Conservation (phyloP, 1,140 invertebrate genomes). For the Bombus consobrinus region DNA sequence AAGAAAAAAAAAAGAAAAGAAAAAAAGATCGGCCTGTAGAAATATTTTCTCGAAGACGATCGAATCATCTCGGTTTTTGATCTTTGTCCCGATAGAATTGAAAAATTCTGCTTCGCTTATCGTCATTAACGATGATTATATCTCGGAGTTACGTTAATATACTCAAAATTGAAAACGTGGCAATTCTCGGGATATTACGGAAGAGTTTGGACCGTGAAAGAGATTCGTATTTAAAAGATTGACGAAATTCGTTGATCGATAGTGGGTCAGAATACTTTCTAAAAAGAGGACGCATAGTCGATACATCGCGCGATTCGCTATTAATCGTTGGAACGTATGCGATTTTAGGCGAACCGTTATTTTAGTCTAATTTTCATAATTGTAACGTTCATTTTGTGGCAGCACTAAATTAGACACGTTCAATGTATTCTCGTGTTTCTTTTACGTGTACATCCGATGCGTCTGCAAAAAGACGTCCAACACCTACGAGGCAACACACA, state of each 20-base stretch:
- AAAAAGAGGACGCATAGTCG: not conserved
- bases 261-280: slow-evolving; percentile 35
- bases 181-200: too few relatives aligned
- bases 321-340: not conserved
- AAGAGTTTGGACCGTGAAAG: too few relatives aligned
- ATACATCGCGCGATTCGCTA: not conserved
- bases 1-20: too few relatives aligned
- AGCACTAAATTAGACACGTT: not conserved
- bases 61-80: not conserved
- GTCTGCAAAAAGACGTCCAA: slow-evolving; percentile 18
- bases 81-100: not conserved
- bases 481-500: not conserved
- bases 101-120: too few relatives aligned
- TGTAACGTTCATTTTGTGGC: not conserved
- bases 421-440: too few relatives aligned
- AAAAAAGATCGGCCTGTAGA: accelerated
- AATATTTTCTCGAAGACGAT: not conserved
- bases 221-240: not conserved
- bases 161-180: not conserved
- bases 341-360: not conserved
- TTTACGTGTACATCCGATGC: not conserved
- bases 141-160: not conserved
- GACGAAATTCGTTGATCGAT: slow-evolving; percentile 10
- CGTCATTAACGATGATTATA: not conserved
- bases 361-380: not conserved